Percentiles rank a stretch among this genome's conserved stretches.
Evolutionary conservation across 2,113 vertebrate species (phyloP).

Genomic region (Petromus typicus): DNA sequence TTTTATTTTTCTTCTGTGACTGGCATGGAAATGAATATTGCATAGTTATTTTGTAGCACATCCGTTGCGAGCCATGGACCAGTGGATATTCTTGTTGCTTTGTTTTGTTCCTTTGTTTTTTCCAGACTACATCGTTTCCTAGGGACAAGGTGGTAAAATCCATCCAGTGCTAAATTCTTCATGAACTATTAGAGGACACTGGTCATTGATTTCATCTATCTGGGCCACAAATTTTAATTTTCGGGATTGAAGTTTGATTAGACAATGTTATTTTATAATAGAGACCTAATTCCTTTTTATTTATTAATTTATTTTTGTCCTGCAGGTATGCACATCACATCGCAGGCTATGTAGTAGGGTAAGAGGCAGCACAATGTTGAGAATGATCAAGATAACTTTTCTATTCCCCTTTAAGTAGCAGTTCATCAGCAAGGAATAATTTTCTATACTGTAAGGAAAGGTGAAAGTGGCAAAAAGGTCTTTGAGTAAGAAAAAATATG

Average conservation of each 20-base stretch:
- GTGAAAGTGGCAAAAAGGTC: not conserved
- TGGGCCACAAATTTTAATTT: slow-evolving; percentile 46
- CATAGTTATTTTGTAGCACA: not conserved
- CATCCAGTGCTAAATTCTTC: not conserved
- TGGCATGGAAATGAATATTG: not conserved
- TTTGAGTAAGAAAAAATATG: rapidly evolving
- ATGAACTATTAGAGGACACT: not conserved
- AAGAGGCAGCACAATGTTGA: too few relatives aligned
- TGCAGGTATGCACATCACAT: too few relatives aligned
- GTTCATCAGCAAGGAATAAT: too few relatives aligned
- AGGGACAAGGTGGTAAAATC: not conserved
- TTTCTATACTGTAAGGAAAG: too few relatives aligned
- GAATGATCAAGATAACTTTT: too few relatives aligned
- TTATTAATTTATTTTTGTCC: too few relatives aligned
- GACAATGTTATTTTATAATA: too few relatives aligned
- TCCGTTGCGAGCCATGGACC: not conserved
- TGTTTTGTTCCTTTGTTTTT: not conserved
- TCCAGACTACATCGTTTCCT: not conserved
- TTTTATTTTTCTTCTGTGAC: not conserved
- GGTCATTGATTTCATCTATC: slow-evolving; percentile 39
- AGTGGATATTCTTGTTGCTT: not conserved
- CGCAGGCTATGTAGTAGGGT: too few relatives aligned
- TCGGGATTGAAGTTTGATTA: not conserved
- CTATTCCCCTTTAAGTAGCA: too few relatives aligned
- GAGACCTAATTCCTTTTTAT: too few relatives aligned